Evolutionary conservation across 1,140 invertebrate species (phyloP), one percentile per base, ranked within the genome.

Genomic region (Mamestra configurata): DNA sequence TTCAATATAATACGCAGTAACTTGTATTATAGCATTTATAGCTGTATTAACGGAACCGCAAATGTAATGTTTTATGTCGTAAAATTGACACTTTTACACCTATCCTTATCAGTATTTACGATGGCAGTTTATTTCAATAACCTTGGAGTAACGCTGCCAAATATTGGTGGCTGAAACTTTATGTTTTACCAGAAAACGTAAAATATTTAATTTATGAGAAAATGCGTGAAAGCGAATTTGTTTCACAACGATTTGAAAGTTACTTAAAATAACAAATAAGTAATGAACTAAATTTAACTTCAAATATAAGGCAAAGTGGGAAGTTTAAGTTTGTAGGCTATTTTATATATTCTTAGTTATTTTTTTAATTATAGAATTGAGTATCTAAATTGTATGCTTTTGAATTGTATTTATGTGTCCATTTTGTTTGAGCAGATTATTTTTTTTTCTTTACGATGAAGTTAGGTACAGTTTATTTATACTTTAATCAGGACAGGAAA

Each of bases 51-150:
- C 24, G 7, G 24, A 5, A 35, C 49, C 6, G 13, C 24, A 27
- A 35, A 55, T 72, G n/a, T 73, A 35, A 55, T 72, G n/a, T 73
- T 55, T 49, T 49, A 61, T 13, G 57, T 73, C 70, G 57, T 79
- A 73, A 71, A 76, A 40, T 57, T 71, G 35, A 40, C 66, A 80
- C 24, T 71, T 79, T 71, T 66, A 77, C 66, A 70, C 53, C 61
- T 75, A 40, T 46, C 51, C 18, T 70, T 66, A 81, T 78, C 68
- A 81, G 55, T 73, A 51, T 81, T 78, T 73, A 73, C 40, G 68
- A 70, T 15, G 70, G 31, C 73, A 40, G 55, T 82, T 79, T 76
- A 61, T 82, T 79, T 79, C 77, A 76, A 72, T 75, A 82, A 79
- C 71, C 70, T 76, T 51, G 55, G 37, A 20, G 37, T 24, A 24